phyloP scores from a whole-genome alignment of 2,797 vertebrate genomes.

The Anas bahamensis region DNA sequence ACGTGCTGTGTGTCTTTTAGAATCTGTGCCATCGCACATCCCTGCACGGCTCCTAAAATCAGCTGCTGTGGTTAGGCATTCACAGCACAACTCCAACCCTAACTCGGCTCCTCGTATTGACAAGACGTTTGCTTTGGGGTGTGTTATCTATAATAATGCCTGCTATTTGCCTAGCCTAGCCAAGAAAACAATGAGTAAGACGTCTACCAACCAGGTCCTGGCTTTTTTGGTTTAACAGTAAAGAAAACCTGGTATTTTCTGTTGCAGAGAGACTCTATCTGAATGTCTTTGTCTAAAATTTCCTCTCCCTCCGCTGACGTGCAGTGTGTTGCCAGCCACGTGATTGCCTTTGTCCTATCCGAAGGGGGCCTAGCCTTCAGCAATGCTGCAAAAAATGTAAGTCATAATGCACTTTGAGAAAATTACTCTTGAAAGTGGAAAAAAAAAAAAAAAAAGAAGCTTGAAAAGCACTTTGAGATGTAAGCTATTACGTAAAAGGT shows the following conservation, averaged over 20 bases:
- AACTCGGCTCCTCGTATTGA: neutral
- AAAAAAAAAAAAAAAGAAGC: neutral
- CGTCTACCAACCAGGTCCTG: accelerated
- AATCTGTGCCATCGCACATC: accelerated
- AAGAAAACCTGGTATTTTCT: neutral
- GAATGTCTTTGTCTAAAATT: neutral
- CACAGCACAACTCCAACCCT: neutral
- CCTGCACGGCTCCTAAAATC: neutral
- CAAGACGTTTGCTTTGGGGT: neutral
- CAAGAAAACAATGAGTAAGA: neutral
- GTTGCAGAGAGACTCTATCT: neutral
- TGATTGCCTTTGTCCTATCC: neutral
- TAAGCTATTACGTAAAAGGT: neutral
- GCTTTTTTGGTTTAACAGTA: neutral
- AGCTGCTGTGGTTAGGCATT: neutral
- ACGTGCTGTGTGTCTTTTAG: neutral
- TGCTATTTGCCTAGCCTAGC: neutral
- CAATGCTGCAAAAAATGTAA: neutral
- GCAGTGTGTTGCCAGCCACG: neutral
- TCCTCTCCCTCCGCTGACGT: neutral
- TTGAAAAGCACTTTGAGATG: neutral
- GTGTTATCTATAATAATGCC: neutral
- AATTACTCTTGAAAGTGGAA: neutral
- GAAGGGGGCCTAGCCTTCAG: neutral
- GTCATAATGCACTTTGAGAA: neutral